phyloP scores from a whole-genome alignment of 2,888 invertebrate species.

The Octonoba sinensis region DNA sequence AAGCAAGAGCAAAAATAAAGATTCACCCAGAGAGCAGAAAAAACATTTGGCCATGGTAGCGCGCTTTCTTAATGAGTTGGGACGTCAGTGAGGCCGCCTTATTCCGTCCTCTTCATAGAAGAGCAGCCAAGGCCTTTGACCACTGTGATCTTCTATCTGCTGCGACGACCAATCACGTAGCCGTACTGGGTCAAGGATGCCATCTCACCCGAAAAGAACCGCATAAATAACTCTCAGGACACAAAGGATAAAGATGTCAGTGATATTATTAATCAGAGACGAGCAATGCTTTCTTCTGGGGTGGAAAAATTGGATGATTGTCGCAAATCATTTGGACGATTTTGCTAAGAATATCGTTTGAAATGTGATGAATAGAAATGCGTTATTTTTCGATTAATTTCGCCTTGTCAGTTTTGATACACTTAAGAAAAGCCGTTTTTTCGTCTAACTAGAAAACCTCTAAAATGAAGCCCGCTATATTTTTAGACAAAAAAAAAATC shows the following conservation, averaged over 20 bases:
- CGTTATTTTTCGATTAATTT: neutral
- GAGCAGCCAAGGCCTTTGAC: constrained; percentile 40
- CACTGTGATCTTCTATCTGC: constrained; percentile 49
- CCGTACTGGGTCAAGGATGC: constrained; percentile 54
- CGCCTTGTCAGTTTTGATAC: too few relatives aligned
- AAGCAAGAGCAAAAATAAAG: constrained; percentile 26
- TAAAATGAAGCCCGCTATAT: too few relatives aligned
- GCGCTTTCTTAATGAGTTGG: constrained; percentile 53
- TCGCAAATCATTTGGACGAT: neutral
- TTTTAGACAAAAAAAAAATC: too few relatives aligned
- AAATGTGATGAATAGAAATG: neutral
- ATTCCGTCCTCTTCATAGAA: constrained; percentile 19
- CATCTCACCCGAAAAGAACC: constrained; percentile 48
- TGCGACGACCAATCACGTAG: constrained; percentile 47
- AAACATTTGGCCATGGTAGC: constrained; percentile 43
- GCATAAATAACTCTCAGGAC: constrained; percentile 46
- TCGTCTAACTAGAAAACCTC: too few relatives aligned
- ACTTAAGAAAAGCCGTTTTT: too few relatives aligned
- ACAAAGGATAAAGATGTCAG: constrained; percentile 32
- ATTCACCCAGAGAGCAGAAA: constrained; percentile 5
- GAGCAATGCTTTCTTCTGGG: neutral
- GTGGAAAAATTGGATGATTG: too few relatives aligned
- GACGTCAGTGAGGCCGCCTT: constrained; percentile 31
- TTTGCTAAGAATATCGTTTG: neutral
- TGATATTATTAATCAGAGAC: constrained; percentile 37